Percentiles rank a stretch among this genome's conserved stretches.
These are phyloP conservation scores for Mus minutoides DNA, from an alignment of 2,797 vertebrate species.

Conservation along the genomic window DNA sequence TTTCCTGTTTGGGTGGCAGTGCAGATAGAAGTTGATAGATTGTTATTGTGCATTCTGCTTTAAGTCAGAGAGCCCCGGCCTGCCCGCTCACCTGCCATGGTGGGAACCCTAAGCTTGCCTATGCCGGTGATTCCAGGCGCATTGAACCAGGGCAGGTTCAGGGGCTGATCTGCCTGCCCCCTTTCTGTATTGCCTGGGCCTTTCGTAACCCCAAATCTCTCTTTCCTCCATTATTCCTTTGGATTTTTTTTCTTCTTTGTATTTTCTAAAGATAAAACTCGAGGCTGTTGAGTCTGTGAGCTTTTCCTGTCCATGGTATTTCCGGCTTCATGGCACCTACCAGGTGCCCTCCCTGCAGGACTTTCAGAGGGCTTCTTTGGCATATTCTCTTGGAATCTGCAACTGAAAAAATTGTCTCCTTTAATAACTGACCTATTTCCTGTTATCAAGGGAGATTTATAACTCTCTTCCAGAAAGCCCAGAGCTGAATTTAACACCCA, in stretches of 20 bases:
- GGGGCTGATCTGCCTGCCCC: neutral
- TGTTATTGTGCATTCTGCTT: neutral
- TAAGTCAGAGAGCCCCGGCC: neutral
- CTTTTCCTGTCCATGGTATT: neutral
- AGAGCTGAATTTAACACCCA: constrained; percentile 54
- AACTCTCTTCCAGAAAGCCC: constrained; percentile 42
- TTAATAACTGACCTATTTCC: constrained; percentile 53
- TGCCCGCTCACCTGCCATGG: neutral
- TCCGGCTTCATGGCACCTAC: neutral
- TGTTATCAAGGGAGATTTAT: constrained; percentile 60
- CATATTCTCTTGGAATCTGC: constrained; percentile 16
- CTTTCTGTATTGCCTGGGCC: neutral
- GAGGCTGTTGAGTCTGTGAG: neutral
- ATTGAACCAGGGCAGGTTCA: neutral
- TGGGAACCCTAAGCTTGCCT: neutral
- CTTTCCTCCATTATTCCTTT: neutral
- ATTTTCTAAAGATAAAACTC: constrained; percentile 49
- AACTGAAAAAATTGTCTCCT: constrained; percentile 52
- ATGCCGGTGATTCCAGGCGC: neutral
- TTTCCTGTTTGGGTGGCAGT: neutral
- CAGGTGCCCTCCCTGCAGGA: neutral
- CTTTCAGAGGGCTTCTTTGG: constrained; percentile 21
- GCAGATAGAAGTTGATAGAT: neutral
- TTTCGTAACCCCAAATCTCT: neutral
- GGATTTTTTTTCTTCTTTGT: neutral